Conservation (phyloP, 2,888 invertebrate species). For the Xestia xanthographa region DNA sequence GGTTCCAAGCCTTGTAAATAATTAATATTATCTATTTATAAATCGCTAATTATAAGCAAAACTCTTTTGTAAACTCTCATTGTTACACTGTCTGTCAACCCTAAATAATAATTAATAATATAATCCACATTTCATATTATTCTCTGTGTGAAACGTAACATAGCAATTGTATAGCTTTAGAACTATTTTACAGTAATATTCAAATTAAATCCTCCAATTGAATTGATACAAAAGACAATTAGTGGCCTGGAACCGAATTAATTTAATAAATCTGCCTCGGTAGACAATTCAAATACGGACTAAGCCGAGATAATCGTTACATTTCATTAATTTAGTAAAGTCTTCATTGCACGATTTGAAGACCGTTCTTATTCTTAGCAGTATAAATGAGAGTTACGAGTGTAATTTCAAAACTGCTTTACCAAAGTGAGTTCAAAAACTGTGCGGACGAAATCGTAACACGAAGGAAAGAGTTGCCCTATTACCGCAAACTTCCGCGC, state of each 20-base stretch:
- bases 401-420: constrained; percentile 67
- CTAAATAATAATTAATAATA: no score
- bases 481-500: constrained; percentile 65
- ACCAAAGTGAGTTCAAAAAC: constrained; percentile 66
- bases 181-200: constrained; percentile 69
- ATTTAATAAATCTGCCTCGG: constrained; percentile 75
- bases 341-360: constrained; percentile 58
- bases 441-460: constrained; percentile 64
- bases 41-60: constrained; percentile 5
- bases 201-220: constrained; percentile 72
- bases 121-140: constrained; percentile 20
- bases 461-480: constrained; percentile 63
- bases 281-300: constrained; percentile 72
- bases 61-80: constrained; percentile 8
- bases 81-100: background rate
- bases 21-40: constrained; percentile 24
- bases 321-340: constrained; percentile 69
- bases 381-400: constrained; percentile 59
- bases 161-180: constrained; percentile 35
- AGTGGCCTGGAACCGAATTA: constrained; percentile 72
- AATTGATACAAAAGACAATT: constrained; percentile 79
- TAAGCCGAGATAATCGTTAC: constrained; percentile 70
- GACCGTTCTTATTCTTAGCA: constrained; percentile 52
- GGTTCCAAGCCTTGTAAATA: constrained; percentile 4
- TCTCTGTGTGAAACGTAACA: constrained; percentile 32